phyloP scores from a whole-genome alignment of 2,888 invertebrate species.

The Craniophora ligustri region DNA sequence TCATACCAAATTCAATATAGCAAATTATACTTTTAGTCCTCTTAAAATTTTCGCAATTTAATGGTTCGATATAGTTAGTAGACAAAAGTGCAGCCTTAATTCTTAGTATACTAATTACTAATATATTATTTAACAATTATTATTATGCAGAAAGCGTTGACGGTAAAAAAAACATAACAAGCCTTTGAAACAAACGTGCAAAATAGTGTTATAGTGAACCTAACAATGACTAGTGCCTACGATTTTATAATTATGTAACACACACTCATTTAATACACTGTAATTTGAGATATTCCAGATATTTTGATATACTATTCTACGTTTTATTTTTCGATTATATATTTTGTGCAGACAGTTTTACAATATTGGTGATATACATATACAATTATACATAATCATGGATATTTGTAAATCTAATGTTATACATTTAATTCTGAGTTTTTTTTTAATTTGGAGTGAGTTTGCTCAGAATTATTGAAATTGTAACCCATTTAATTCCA shows the following conservation, averaged over 20 bases:
- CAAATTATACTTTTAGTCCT: not conserved
- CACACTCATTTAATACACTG: constrained; percentile 5
- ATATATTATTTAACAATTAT: too few species aligned
- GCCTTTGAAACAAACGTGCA: constrained; percentile 22
- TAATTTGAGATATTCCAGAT: constrained; percentile 21
- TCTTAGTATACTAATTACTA: not conserved
- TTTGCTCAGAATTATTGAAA: constrained; percentile 5
- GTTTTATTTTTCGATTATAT: constrained; percentile 1
- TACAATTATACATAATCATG: constrained; percentile 6
- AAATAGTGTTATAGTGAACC: constrained; percentile 33
- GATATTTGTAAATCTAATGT: too few species aligned
- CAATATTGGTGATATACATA: constrained; percentile 17
- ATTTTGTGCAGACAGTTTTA: constrained; percentile 39
- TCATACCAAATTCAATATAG: not conserved
- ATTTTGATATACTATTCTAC: not conserved
- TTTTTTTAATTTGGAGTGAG: constrained; percentile 5
- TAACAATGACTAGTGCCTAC: constrained; percentile 57
- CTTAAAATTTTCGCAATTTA: not conserved
- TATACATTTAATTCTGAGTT: too few species aligned
- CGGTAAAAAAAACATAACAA: constrained; percentile 32
- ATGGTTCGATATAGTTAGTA: not conserved
- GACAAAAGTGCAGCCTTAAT: not conserved
- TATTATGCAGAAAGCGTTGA: constrained; percentile 12
- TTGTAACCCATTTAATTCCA: constrained; percentile 12
- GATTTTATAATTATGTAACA: constrained; percentile 25